Percentiles rank a stretch among this genome's conserved stretches.
These are phyloP conservation scores for Enteromius mattozi DNA, from an alignment of 2,797 vertebrate genomes.

Conservation along the genomic window DNA sequence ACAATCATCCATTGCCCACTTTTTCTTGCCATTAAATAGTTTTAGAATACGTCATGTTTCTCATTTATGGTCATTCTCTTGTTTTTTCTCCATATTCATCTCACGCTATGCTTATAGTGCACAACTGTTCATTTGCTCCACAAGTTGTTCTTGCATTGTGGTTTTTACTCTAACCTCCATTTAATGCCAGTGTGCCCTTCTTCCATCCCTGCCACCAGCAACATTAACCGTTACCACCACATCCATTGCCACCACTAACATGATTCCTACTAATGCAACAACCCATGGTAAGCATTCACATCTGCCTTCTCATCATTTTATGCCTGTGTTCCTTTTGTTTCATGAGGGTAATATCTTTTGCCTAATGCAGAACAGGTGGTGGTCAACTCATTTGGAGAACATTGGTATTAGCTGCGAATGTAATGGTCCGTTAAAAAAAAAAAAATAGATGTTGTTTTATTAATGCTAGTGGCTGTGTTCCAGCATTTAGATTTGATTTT, in stretches of 20 bases:
- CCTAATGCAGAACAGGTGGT: constrained; percentile 15
- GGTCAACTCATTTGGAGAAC: neutral
- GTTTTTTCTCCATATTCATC: constrained; percentile 13
- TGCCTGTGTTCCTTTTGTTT: constrained; percentile 27
- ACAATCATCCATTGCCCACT: neutral
- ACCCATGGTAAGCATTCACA: constrained; percentile 82
- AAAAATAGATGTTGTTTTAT: neutral
- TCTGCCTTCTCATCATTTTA: constrained; percentile 19
- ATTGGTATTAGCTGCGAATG: neutral
- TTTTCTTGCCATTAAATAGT: neutral
- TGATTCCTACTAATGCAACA: constrained; percentile 85
- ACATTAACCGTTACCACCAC: constrained; percentile 82
- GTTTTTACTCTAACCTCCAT: constrained; percentile 38
- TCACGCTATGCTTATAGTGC: constrained; percentile 32
- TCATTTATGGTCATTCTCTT: neutral
- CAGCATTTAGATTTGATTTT: constrained; percentile 6
- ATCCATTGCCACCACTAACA: constrained; percentile 87
- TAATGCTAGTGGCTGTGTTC: neutral
- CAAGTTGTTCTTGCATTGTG: constrained; percentile 40
- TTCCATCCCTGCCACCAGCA: constrained; percentile 85
- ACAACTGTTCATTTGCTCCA: constrained; percentile 38
- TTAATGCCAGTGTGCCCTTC: constrained; percentile 71
- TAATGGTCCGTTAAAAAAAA: constrained; percentile 14
- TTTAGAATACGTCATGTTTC: neutral
- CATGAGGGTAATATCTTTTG: constrained; percentile 3